Percentiles rank a stretch among this genome's conserved stretches.
These are phyloP conservation scores for Caiman crocodilus DNA, from an alignment of 2,797 vertebrate genomes.

Conservation along the genomic window DNA sequence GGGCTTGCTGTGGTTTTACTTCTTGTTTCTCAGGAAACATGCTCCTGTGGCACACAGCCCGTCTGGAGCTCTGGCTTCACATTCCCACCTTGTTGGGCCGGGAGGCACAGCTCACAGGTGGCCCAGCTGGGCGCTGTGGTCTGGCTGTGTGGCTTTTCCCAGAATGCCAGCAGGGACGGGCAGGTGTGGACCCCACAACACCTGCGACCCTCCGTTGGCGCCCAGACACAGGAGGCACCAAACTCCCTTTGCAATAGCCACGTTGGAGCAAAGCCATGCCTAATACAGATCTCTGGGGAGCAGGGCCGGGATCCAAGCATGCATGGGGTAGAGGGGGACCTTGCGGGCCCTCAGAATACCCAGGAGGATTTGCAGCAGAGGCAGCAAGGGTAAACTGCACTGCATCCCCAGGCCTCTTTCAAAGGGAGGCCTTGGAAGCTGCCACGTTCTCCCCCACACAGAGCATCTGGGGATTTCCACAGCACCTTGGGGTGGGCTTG, in stretches of 20 bases:
- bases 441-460: accelerated
- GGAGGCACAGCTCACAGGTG: background rate
- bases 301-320: background rate
- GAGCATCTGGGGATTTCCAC: constrained; percentile 27
- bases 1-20: background rate
- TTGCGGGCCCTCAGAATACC: background rate
- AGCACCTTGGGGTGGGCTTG: background rate
- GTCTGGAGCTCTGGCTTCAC: background rate
- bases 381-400: background rate
- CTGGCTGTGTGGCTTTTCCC: background rate
- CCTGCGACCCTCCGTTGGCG: background rate
- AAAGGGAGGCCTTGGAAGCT: accelerated
- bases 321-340: background rate
- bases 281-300: background rate
- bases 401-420: background rate
- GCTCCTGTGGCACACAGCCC: too few relatives aligned
- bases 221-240: background rate
- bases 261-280: background rate
- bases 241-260: background rate
- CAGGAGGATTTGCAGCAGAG: background rate
- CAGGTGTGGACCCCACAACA: background rate
- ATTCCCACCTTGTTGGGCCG: background rate
- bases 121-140: background rate
- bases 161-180: background rate
- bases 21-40: background rate